Conservation (phyloP, 30 jellyfish, hydroid and myxozoan genomes). For the Nemopilema nomurai region DNA sequence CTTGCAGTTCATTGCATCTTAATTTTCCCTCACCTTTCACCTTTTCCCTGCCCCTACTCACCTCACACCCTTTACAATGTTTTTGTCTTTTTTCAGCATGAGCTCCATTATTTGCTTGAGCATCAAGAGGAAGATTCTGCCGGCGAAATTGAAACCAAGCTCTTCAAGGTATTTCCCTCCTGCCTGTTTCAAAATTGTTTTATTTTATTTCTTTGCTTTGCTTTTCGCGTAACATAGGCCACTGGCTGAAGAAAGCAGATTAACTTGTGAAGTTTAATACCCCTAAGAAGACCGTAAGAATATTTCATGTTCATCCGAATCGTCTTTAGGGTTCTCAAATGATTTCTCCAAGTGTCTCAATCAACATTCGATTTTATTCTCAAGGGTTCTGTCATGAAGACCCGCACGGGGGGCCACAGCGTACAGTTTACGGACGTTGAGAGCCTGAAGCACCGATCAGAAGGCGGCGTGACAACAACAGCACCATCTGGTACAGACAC, state of each 20-base stretch:
- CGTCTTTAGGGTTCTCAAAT: background rate
- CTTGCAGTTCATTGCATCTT: too few relatives aligned
- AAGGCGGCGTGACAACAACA: constrained; percentile 60
- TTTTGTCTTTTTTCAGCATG: constrained; percentile 50
- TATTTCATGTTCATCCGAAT: background rate
- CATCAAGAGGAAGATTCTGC: constrained; percentile 97
- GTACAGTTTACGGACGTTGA: constrained; percentile 96
- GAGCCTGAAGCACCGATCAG: constrained; percentile 74
- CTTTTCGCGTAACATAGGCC: too few relatives aligned
- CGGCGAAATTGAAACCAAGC: constrained; percentile 90
- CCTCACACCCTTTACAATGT: background rate
- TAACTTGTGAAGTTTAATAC: too few relatives aligned
- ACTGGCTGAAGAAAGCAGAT: too few relatives aligned
- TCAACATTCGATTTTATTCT: background rate
- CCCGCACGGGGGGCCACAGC: constrained; percentile 98
- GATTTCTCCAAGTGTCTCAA: background rate
- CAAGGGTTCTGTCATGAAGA: constrained; percentile 93
- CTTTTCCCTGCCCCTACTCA: background rate
- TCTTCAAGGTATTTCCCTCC: constrained; percentile 79
- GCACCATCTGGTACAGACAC: constrained; percentile 57
- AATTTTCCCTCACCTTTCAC: background rate
- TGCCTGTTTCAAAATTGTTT: too few relatives aligned
- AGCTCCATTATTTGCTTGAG: constrained; percentile 70
- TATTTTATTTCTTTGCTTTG: too few relatives aligned
- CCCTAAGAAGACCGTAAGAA: constrained; percentile 3